Conservation (phyloP, 2,113 vertebrate species). For the Trogon melanurus region DNA sequence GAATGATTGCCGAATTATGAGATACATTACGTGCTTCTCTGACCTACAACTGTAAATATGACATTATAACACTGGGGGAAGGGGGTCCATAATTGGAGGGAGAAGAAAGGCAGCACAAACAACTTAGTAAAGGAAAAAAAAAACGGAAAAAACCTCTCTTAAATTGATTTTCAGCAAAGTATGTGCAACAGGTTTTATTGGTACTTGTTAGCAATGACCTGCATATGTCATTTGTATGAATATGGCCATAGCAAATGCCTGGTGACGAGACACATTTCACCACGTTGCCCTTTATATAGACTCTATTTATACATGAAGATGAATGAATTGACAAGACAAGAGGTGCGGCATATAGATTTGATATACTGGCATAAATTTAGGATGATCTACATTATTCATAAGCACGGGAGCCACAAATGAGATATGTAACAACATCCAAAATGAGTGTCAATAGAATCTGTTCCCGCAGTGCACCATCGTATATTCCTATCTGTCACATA, state of each 20-base stretch:
- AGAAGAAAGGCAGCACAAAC: not conserved
- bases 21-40: not conserved
- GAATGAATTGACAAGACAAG: conserved; percentile 70
- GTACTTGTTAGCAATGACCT: conserved; percentile 57
- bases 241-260: not conserved
- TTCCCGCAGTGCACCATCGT: conserved; percentile 58
- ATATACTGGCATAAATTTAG: conserved; percentile 70
- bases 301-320: conserved; percentile 49
- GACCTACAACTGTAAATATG: fast-evolving
- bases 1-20: not conserved
- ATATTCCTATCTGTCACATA: conserved; percentile 70
- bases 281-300: conserved; percentile 47
- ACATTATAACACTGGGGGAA: not conserved
- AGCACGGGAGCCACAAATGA: conserved; percentile 72
- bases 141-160: not conserved
- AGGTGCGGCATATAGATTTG: conserved; percentile 66
- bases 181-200: conserved; percentile 59
- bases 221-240: conserved; percentile 56
- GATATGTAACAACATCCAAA: conserved; percentile 73
- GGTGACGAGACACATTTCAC: conserved; percentile 48
- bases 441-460: conserved; percentile 75
- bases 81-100: not conserved
- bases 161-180: not conserved
- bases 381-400: conserved; percentile 71
- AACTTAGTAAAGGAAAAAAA: not conserved